Percentiles rank a stretch among this genome's conserved stretches.
phyloP scores from a whole-genome alignment of 1,140 invertebrate genomes.

The Trichonephila clavata region DNA sequence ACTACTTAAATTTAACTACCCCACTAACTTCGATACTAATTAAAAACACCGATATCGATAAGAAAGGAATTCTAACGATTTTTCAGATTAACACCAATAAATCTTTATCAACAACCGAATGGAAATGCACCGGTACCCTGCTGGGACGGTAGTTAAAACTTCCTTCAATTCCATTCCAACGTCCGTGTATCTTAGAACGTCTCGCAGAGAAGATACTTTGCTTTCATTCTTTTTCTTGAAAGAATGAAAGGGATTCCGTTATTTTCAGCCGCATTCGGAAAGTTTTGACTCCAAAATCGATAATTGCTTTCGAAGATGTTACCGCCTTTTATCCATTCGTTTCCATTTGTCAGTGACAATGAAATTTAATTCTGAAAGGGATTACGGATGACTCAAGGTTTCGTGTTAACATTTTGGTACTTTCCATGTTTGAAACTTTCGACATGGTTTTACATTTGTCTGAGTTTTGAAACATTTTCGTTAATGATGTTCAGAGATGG shows the following conservation, averaged over 20 bases:
- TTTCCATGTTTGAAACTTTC: neutral
- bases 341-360: neutral
- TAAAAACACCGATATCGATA: neutral
- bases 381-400: neutral
- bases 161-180: neutral
- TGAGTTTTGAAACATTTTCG: no score
- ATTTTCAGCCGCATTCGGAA: neutral
- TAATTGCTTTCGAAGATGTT: neutral
- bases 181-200: neutral
- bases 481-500: no score
- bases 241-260: neutral
- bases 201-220: neutral
- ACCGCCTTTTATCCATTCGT: neutral
- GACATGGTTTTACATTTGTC: neutral
- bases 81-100: neutral
- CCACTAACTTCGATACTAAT: neutral
- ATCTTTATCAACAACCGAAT: neutral
- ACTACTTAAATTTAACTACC: neutral
- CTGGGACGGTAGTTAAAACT: neutral
- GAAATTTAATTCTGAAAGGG: neutral
- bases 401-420: neutral
- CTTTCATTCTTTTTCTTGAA: neutral
- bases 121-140: neutral
- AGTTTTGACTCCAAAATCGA: neutral
- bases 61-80: neutral